A percentile compares a stretch with the other conserved stretches of the same genome.
Conservation (phyloP, 2,888 invertebrate species). For the Phortica okadai region DNA sequence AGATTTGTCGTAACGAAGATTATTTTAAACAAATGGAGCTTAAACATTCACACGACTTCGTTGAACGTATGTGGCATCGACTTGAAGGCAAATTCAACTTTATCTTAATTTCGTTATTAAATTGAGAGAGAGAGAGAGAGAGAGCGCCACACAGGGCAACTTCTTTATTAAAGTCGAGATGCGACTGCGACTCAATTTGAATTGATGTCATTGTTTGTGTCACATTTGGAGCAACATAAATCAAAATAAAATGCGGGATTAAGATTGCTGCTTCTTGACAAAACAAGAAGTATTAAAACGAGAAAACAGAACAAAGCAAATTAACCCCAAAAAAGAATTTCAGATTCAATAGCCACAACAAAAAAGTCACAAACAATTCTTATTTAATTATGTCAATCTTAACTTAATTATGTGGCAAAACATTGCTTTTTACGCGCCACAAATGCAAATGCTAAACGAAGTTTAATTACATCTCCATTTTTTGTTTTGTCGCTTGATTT, state of each 20-base stretch:
- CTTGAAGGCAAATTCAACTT: constrained; percentile 28
- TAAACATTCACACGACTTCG: no score
- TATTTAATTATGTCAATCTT: constrained; percentile 64
- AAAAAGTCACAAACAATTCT: constrained; percentile 4
- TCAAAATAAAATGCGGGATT: constrained; percentile 69
- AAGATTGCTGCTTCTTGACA: constrained; percentile 49
- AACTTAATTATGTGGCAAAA: constrained; percentile 68
- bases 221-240: constrained; percentile 58
- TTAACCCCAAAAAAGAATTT: constrained; percentile 52
- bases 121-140: neutral
- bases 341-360: constrained; percentile 35
- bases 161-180: neutral
- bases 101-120: constrained; percentile 30
- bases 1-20: no score
- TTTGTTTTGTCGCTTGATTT: constrained; percentile 18
- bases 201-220: constrained; percentile 53
- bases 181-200: constrained; percentile 45
- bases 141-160: neutral
- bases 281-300: neutral
- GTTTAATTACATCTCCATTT: constrained; percentile 29
- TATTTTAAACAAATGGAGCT: no score
- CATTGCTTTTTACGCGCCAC: constrained; percentile 40
- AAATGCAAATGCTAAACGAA: constrained; percentile 5
- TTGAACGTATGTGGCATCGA: neutral
- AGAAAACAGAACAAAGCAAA: constrained; percentile 58